Conservation (phyloP, 2,888 invertebrate species). For the Platycnemis pennipes region DNA sequence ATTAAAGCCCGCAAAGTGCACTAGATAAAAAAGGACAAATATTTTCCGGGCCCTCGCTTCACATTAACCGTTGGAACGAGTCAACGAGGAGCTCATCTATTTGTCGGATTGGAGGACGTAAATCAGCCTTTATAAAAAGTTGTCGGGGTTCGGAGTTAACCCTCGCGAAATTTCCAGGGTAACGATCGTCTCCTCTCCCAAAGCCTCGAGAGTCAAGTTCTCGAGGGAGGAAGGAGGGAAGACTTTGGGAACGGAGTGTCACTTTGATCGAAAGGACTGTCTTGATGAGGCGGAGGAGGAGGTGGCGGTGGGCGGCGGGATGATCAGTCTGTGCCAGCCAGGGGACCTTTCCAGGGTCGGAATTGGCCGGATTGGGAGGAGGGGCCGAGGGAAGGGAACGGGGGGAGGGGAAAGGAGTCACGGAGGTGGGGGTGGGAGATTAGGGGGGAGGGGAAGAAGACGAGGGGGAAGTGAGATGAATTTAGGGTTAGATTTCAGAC, state of each 20-base stretch:
- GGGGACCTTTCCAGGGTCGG: not conserved
- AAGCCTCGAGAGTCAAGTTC: not conserved
- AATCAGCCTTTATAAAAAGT: slow-evolving; percentile 3
- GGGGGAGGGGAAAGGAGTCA: not conserved
- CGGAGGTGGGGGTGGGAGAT: not conserved
- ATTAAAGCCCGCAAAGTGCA: not conserved
- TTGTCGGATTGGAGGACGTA: not conserved
- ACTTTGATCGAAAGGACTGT: slow-evolving; percentile 35
- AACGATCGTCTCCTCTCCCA: not conserved
- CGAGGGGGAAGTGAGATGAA: not conserved
- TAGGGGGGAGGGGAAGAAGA: not conserved
- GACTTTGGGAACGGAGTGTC: not conserved
- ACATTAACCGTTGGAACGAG: not conserved
- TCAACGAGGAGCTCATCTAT: not conserved
- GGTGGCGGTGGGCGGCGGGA: not conserved
- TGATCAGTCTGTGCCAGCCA: slow-evolving; percentile 18
- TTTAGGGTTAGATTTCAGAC: too few relatives aligned
- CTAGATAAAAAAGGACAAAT: not conserved
- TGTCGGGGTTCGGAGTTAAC: not conserved
- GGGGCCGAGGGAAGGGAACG: not conserved
- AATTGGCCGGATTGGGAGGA: not conserved
- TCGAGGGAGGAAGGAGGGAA: not conserved
- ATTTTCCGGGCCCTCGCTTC: not conserved
- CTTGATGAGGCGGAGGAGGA: not conserved
- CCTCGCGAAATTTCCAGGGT: not conserved